A percentile compares a stretch with the other conserved stretches of the same genome.
These are phyloP conservation scores for Noctua janthina DNA, from an alignment of 2,888 invertebrate species.

Conservation along the genomic window DNA sequence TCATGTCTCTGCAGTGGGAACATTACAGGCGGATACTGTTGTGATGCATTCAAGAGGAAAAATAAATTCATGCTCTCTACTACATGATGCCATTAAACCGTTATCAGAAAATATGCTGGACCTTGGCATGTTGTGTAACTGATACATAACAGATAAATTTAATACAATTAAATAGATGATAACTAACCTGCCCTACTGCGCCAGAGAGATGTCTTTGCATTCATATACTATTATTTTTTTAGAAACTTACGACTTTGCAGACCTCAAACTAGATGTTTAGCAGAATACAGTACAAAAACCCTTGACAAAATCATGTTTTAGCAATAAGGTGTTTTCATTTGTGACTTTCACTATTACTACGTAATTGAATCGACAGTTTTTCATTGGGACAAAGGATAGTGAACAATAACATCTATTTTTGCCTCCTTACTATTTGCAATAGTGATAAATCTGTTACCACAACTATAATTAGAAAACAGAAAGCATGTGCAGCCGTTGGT, in stretches of 20 bases:
- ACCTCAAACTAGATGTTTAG: background rate
- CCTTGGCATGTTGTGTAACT: background rate
- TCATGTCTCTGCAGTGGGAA: background rate
- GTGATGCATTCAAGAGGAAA: background rate
- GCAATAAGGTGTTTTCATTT: background rate
- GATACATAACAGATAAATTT: background rate
- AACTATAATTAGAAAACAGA: background rate
- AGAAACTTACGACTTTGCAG: background rate
- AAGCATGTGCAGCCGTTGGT: background rate
- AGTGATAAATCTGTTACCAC: background rate
- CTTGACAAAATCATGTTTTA: background rate
- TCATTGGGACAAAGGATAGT: background rate
- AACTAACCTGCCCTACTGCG: background rate
- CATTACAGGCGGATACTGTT: background rate
- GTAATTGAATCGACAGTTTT: background rate
- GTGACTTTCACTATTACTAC: background rate
- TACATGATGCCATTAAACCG: background rate
- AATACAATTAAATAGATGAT: background rate
- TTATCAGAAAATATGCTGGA: background rate
- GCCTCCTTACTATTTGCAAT: background rate
- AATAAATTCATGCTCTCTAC: background rate
- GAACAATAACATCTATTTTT: background rate
- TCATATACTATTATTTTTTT: background rate
- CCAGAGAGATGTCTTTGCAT: background rate
- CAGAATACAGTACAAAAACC: background rate